Evolutionary conservation across 2,797 vertebrate genomes (phyloP), one percentile per base, ranked within the genome.

Genomic region (Tragopan temminckii): DNA sequence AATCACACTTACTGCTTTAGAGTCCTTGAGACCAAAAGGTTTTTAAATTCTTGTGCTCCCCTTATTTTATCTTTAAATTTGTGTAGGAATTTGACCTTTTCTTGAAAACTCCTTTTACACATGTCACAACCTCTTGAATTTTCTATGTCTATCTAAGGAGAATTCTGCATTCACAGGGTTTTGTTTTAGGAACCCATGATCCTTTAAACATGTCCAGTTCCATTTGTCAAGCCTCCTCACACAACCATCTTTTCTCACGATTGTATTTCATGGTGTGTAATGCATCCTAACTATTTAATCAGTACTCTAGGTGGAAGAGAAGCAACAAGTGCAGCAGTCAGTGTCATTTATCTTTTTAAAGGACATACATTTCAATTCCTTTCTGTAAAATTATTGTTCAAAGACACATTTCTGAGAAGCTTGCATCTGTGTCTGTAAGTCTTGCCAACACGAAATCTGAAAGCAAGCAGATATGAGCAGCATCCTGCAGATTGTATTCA

Each of bases 391-490:
- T 4, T 21, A 7, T n/a, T 76, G 17, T 35, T 80, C 15, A 31
- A 42, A 63, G 8, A 35, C 52, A 13, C 27, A 16, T 50, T 92
- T 86, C 27, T 70, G 25, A 46, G 38, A 12, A 76, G 40, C 1
- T 2, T 23, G 23, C n/a, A 62, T 11, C 5, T 27, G 15, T 36
- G 5, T 38, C 29, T 66, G 33, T 50, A n/a, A 29, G 16, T 46
- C 52, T 42, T 46, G 59, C 18, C 78, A 46, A 50, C 11, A 42
- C 4, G 69, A 69, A 89, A 82, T 55, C 27, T 52, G 36, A 64
- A 45, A 0, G 0, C 8, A 24, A 14, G 40, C 15, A 46, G 17
- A 7, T n/a, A 63, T 24, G 52, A 58, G 17, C 5, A 36, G 8
- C 29, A 5, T n/a, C 8, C 13, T 50, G 14, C 14, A 7, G 61